Evolutionary conservation across 2,113 vertebrate species (phyloP).

Genomic region (Pseudopipra pipra): DNA sequence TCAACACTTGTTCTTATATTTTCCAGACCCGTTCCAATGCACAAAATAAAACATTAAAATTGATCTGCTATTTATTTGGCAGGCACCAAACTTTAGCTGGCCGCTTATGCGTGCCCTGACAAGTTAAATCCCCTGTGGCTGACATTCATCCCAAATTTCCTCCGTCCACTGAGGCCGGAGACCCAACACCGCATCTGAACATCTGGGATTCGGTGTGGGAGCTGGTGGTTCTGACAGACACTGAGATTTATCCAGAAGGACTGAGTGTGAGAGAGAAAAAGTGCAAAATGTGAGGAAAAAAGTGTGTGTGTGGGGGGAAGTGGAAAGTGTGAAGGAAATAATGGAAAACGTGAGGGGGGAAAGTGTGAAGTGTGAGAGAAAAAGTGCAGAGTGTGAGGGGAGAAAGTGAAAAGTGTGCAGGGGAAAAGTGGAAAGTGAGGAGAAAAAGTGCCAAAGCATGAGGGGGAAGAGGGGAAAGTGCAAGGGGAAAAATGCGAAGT

Average conservation of each 20-base stretch:
- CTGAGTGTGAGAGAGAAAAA: neutral
- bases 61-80: neutral
- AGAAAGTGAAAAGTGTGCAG: too few species aligned
- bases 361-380: neutral
- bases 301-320: neutral
- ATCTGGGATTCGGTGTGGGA: neutral
- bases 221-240: neutral
- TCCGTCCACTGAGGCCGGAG: neutral
- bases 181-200: neutral
- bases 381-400: too few species aligned
- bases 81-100: neutral
- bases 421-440: neutral
- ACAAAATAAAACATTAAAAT: neutral
- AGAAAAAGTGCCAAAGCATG: neutral
- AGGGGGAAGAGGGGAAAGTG: neutral
- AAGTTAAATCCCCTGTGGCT: neutral
- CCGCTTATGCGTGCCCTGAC: fast-evolving
- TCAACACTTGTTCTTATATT: neutral
- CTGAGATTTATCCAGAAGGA: neutral
- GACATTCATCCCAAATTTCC: neutral
- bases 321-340: too few species aligned
- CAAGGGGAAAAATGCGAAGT: neutral
- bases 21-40: neutral
- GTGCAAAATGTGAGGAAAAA: too few species aligned
- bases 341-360: neutral